Base-by-base conservation (phyloP, 2,113 vertebrate genomes). In the Osmerus mordax region DNA sequence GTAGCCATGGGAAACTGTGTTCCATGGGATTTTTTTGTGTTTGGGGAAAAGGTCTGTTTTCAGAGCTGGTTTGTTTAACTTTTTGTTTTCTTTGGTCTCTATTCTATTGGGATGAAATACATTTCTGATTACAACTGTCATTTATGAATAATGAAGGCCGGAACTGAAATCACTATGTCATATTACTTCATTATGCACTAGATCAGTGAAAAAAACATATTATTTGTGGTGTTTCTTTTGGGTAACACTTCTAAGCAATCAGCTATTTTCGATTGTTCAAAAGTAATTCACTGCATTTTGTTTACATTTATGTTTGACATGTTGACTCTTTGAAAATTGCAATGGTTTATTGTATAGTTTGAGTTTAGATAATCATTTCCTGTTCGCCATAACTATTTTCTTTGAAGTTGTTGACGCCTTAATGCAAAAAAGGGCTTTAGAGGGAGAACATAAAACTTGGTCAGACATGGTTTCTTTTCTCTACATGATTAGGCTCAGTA, bases 401-500 rank as follows among this genome's bases (percentile, higher is more conserved):
- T 62, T 73, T 64, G 51, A 73, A 25, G 72, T 63, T 55, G 67
- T 47, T 53, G 61, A 69, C 54, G 69, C 67, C 65, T 73, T 74
- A 63, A 78, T 67, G 14, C 25, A 72, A 62, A 65, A 65, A 59
- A 78, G 23, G 13, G 16, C n/a, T 78, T 70, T 11, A 55, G 29
- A 77, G 62, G 54, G 62, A 56, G 62, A 67, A 71, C 87, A 81
- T 74, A 29, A 85, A 84, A 81, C 65, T 51, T 74, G 81, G 59
- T 76, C 36, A 64, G 75, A 76, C 82, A 60, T 72, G 75, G n/a
- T 77, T 72, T 72, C 23, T 80, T 15, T 53, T 64, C 73, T 78
- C 78, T 82, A 76, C 61, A 32, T 80, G 83, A 87, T 82, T 87
- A 86, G 78, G 68, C 78, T 87, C 81, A 79, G 74, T 78, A 71